Base-by-base conservation (phyloP, 1,140 invertebrate species). In the Steinernema feltiae region DNA sequence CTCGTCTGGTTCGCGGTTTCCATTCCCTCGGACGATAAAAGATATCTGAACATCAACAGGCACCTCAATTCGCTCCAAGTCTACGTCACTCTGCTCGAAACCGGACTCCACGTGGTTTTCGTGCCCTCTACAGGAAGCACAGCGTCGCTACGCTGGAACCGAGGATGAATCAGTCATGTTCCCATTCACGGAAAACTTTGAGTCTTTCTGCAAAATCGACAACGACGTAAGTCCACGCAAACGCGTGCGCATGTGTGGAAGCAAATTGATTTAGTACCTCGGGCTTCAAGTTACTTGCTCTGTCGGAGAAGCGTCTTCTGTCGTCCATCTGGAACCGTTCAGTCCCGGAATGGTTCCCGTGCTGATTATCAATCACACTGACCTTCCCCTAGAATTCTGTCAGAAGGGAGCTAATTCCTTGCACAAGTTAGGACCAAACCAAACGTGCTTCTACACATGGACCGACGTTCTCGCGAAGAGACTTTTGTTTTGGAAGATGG, bases 241-340 rank as follows among this genome's bases (percentile, higher is more conserved):
- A 87, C 81, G 87, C 88, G 70, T 29, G 76, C 74, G 73, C 32
- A 12, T n/a, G 29, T 30, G 1, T 30, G 24, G 32, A n/a, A 72
- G 15, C 69, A 17, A n/a, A n/a, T n/a, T n/a, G n/a, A 75, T 85
- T 32, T 78, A 89, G 88, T 92, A 91, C 86, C 94, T 94, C 77
- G 95, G 93, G 1, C 89, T 98, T 18, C 91, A 93, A 87, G 93
- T 96, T 1, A 94, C 97, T 84, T 91, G 93, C 72, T 92, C 95
- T 86, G 90, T 94, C 21, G 93, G 91, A 29, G 95, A 98, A 88
- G 91, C 92, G 71, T 93, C 92, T 21, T 90, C 92, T 70, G 93
- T 94, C 79, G 91, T 97, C 35, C 92, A 92, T 41, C 89, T 98
- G 71, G 90, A 91, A 1, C 89, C 90, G 76, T 98, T 96, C 87